Conservation (phyloP, 2,113 vertebrate species). For the Mellivora capensis region DNA sequence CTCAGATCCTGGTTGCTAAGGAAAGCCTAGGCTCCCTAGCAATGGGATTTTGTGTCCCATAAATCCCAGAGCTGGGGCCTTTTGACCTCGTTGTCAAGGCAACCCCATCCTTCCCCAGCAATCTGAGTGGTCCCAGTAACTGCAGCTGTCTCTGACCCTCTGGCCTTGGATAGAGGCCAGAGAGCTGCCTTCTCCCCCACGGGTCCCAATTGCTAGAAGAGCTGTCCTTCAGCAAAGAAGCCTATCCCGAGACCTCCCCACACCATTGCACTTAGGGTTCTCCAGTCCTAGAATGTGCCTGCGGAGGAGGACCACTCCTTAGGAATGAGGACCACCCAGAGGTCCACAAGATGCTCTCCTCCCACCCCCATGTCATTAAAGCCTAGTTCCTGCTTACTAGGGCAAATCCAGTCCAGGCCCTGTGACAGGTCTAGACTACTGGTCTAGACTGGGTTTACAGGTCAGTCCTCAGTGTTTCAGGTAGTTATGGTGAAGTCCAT, state of each 20-base stretch:
- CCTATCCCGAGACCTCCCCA: background rate
- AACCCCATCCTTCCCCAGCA: conserved; percentile 8
- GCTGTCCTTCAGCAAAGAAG: background rate
- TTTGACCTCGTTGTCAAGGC: conserved; percentile 50
- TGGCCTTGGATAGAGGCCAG: background rate
- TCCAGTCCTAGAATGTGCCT: background rate
- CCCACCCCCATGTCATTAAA: background rate
- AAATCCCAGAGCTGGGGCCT: background rate
- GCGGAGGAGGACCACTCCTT: background rate
- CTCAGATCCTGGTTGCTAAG: conserved; percentile 49
- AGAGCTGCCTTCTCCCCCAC: background rate
- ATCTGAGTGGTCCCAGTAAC: background rate
- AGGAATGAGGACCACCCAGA: background rate
- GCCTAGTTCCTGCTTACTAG: background rate
- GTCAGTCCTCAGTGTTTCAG: background rate
- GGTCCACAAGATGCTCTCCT: background rate
- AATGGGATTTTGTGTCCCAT: background rate
- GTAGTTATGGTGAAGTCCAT: background rate
- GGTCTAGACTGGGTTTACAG: background rate
- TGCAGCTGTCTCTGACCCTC: background rate
- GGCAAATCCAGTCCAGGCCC: background rate
- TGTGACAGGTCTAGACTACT: background rate
- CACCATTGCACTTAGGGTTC: background rate
- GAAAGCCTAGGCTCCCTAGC: background rate
- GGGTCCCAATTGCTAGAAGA: background rate